Base-by-base conservation (phyloP, 1,140 invertebrate species). In the Brachionus manjavacas region DNA sequence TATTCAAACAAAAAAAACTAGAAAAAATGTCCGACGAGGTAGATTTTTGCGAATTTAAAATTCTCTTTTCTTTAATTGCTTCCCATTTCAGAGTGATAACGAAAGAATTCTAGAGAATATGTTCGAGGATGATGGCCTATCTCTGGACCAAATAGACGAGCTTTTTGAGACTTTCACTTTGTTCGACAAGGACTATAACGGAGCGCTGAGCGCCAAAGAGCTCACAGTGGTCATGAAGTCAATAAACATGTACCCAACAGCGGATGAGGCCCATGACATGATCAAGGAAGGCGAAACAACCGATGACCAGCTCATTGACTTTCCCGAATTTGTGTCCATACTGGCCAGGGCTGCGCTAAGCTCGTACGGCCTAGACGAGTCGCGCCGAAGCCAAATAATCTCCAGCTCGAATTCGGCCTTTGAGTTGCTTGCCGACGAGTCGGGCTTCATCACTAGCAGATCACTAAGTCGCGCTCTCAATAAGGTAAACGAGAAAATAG, bases 261-360 rank as follows among this genome's bases (percentile, higher is more conserved):
- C 12, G 4, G 23, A 16, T n/a, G 79, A 81, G n/a, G 16, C 39
- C 6, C 7, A 28, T 20, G 52, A 81, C 20, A 81, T 81, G 79
- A 39, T 81, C 23, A 28, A 20, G 11, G 72, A 76, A 76, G 72
- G 43, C 0, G 72, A 76, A 2, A 49, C 39, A 23, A 12, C 23
- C 9, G 41, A 76, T 14, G 46, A 76, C 46, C 23, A 76, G 8
- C 20, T 76, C 11, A 81, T 81, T 4, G 79, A 81, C 28, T 81
- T 81, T 81, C 79, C 79, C 20, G 79, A 81, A 46, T 81, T 81
- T 81, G 52, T 81, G n/a, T 81, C 52, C 20, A 23, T 81, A 31
- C 20, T 81, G 41, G 49, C 41, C n/a, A 41, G 79, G 64, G 11
- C 2, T 64, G 31, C 64, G 14, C 8, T 31, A 23, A 25, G 9